phyloP scores from a whole-genome alignment of 2,888 invertebrate species.

The Lymantria dispar region DNA sequence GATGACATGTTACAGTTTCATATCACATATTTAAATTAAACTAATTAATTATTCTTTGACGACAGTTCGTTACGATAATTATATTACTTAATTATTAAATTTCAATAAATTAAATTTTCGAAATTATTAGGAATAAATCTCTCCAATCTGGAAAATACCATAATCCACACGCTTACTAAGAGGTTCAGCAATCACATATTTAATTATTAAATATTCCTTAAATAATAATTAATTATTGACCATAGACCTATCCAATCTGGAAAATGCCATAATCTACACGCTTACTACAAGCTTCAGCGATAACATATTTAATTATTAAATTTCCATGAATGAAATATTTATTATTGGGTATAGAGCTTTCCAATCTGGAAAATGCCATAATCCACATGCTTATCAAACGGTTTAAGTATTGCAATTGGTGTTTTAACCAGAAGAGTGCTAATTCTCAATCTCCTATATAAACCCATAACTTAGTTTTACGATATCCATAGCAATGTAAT shows the following conservation, averaged over 20 bases:
- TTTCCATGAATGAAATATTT: neutral
- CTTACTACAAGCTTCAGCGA: too few relatives aligned
- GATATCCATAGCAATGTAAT: too few relatives aligned
- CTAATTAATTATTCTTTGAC: neutral
- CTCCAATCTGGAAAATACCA: too few relatives aligned
- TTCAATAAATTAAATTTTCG: neutral
- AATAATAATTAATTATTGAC: neutral
- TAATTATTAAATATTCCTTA: neutral
- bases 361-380: too few relatives aligned
- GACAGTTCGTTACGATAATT: neutral
- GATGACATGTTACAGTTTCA: slow-evolving; percentile 9
- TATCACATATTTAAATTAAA: slow-evolving; percentile 8
- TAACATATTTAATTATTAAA: neutral
- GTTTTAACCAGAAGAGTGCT: too few relatives aligned
- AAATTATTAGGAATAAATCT: neutral
- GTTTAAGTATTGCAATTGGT: too few relatives aligned
- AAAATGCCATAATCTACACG: too few relatives aligned
- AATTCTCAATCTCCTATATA: too few relatives aligned
- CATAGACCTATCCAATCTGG: neutral
- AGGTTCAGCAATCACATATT: too few relatives aligned
- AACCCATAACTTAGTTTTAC: too few relatives aligned
- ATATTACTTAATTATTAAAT: neutral
- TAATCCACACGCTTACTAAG: too few relatives aligned
- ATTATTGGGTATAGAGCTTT: neutral
- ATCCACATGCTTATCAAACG: too few relatives aligned